phyloP scores from a whole-genome alignment of 2,888 invertebrate species.

The Acleris laterana region DNA sequence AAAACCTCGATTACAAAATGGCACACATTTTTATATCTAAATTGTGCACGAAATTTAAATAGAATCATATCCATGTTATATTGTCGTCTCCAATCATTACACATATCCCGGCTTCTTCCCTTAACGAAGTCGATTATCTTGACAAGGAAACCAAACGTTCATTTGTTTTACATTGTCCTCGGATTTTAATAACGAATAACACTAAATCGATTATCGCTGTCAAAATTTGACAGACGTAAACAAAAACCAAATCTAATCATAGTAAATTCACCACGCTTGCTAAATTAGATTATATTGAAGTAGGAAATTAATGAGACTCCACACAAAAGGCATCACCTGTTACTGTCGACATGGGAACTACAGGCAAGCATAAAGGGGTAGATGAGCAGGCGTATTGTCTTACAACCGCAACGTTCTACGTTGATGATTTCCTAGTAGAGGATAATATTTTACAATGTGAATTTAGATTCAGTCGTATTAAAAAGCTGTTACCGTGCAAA shows the following conservation, averaged over 20 bases:
- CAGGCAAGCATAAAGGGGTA: constrained; percentile 39
- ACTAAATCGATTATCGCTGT: not conserved
- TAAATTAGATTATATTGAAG: constrained; percentile 2
- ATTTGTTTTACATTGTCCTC: no score
- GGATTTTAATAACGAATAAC: no score
- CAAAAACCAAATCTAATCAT: constrained; percentile 6
- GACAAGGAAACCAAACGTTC: no score
- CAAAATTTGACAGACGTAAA: not conserved
- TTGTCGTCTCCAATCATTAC: no score
- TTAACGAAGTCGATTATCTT: no score
- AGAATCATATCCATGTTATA: no score
- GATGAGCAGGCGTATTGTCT: constrained; percentile 36
- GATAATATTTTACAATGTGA: not conserved
- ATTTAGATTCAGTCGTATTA: no score
- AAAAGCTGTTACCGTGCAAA: no score
- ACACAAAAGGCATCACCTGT: constrained; percentile 37
- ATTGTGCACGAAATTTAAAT: no score
- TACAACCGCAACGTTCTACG: constrained; percentile 27
- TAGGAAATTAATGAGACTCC: constrained; percentile 26
- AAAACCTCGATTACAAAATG: no score
- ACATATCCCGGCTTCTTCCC: no score
- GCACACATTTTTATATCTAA: no score
- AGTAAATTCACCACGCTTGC: constrained; percentile 16
- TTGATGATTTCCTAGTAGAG: constrained; percentile 4
- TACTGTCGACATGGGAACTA: constrained; percentile 44